Evolutionary conservation across 2,113 vertebrate species (phyloP).

Genomic region (Pollimyrus isidori): DNA sequence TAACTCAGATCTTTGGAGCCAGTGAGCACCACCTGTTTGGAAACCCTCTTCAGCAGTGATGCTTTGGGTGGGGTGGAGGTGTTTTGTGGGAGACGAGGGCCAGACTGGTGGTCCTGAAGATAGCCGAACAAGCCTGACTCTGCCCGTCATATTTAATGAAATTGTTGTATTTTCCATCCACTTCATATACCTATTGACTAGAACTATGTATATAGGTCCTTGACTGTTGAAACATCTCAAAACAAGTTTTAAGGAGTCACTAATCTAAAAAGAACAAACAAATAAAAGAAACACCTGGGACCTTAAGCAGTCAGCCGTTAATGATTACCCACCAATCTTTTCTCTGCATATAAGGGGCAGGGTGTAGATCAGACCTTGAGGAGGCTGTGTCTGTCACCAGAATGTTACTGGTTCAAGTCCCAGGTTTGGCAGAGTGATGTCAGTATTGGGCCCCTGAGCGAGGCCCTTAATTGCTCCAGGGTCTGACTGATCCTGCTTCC

Average conservation of each 20-base stretch:
- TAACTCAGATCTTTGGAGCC: constrained; percentile 97
- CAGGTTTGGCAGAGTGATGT: neutral
- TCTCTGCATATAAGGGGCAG: neutral
- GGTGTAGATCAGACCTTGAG: neutral
- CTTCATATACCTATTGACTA: neutral
- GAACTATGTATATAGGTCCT: neutral
- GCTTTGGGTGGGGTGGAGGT: neutral
- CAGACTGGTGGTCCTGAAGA: too few species aligned
- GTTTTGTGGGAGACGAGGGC: neutral
- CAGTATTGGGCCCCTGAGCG: neutral
- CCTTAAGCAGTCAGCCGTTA: neutral
- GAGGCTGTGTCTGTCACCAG: neutral
- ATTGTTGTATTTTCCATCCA: neutral
- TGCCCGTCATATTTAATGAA: neutral
- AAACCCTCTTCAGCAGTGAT: neutral
- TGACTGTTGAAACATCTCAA: neutral
- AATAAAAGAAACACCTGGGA: neutral
- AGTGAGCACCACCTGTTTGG: constrained; percentile 64
- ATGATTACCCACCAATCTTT: neutral
- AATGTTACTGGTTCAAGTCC: neutral
- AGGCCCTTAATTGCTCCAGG: neutral
- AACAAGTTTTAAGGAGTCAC: neutral
- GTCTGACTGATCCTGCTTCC: neutral
- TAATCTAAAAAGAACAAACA: neutral
- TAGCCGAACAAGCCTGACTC: neutral